Percentiles rank a stretch among this genome's conserved stretches.
Evolutionary conservation across 1,140 invertebrate species (phyloP).

Genomic region (Pseudachorutes palmiensis): DNA sequence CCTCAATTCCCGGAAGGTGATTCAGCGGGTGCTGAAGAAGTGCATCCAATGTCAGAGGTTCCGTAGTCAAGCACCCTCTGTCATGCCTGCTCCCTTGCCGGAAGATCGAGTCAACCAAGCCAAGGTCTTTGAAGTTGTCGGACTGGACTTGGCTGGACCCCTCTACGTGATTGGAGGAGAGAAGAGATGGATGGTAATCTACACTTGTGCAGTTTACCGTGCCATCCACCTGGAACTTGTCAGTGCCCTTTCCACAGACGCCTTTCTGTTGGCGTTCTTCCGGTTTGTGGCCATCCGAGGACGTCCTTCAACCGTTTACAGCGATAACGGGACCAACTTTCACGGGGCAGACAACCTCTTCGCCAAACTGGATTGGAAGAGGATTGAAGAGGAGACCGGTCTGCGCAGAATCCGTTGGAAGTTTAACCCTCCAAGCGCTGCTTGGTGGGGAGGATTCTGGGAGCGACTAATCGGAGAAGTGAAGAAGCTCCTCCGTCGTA

Average conservation of each 20-base stretch:
- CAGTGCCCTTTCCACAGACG: constrained; percentile 30
- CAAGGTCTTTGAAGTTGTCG: constrained; percentile 25
- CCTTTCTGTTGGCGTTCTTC: constrained; percentile 38
- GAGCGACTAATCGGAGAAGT: constrained; percentile 14
- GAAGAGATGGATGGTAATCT: constrained; percentile 39
- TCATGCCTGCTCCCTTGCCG: no score
- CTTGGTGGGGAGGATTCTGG: constrained; percentile 24
- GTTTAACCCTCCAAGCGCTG: constrained; percentile 18
- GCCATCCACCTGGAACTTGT: constrained; percentile 39
- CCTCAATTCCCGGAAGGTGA: no score
- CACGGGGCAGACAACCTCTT: constrained; percentile 39
- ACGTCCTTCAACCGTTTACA: constrained; percentile 38
- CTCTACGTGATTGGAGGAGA: constrained; percentile 32
- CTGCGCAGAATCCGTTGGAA: not conserved
- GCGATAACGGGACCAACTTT: constrained; percentile 44
- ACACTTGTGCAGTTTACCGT: constrained; percentile 40
- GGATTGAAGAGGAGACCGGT: not conserved
- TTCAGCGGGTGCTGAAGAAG: no score
- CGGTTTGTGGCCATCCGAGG: constrained; percentile 43
- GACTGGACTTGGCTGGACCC: constrained; percentile 38
- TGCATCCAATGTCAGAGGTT: no score
- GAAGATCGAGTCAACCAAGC: constrained; percentile 20
- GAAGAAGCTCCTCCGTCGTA: constrained; percentile 17
- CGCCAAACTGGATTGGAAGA: constrained; percentile 18
- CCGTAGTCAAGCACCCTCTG: no score